Conservation (phyloP, 1,140 invertebrate genomes). For the Cydia amplana region DNA sequence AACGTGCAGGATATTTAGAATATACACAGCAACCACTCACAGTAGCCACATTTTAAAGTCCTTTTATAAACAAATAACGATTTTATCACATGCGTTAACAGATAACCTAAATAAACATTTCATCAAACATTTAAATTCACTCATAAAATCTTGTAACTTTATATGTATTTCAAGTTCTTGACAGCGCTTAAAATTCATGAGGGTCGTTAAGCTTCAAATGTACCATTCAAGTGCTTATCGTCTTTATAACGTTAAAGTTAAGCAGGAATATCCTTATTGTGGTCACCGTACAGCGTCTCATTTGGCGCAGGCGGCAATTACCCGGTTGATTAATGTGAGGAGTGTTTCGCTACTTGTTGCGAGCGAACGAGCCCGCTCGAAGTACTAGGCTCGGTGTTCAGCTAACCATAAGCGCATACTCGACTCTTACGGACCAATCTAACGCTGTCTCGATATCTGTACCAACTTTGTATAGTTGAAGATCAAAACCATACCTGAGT, state of each 20-base stretch:
- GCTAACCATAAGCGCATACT: neutral
- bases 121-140: neutral
- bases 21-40: neutral
- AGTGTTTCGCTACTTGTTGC: constrained; percentile 64
- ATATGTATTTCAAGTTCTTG: constrained; percentile 24
- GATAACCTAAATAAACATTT: constrained; percentile 17
- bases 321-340: constrained; percentile 66
- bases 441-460: neutral
- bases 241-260: constrained; percentile 5
- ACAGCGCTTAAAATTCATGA: constrained; percentile 12
- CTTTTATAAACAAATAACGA: constrained; percentile 15
- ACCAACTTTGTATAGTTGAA: neutral
- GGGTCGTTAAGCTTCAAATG: constrained; percentile 25
- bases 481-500: neutral
- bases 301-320: constrained; percentile 43
- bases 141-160: constrained; percentile 3
- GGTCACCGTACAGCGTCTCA: constrained; percentile 33
- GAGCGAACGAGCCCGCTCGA: constrained; percentile 32
- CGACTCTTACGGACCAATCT: neutral
- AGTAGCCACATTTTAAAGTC: constrained; percentile 12
- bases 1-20: neutral
- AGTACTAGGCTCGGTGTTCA: neutral
- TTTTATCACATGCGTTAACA: constrained; percentile 26
- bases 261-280: constrained; percentile 15
- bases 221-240: constrained; percentile 23